Evolutionary conservation across 2,888 invertebrate species (phyloP), one percentile per base, ranked within the genome.

Genomic region (Mechanitis mazaeus): DNA sequence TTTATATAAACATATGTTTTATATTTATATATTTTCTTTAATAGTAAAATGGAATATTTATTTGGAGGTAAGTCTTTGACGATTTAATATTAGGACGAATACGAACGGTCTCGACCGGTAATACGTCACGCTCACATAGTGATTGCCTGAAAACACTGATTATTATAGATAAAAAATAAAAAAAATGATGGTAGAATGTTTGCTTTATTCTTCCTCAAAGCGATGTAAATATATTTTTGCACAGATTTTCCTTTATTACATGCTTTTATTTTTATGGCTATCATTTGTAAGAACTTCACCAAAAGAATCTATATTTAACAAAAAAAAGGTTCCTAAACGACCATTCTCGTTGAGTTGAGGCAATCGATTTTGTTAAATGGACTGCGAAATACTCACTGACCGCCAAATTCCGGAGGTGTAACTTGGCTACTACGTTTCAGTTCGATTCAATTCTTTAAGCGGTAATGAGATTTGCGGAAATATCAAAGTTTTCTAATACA

Each of bases 331-430:
- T 67, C 64, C 56, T 59, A 66, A 62, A 75, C 75, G 73, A 73
- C 69, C 67, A 68, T 70, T 69, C 70, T 65, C 70, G 35, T 35
- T 35, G 72, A 65, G 20, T 47, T 72, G 76, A 75, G 74, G 71
- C 78, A 77, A 83, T 83, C 80, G 82, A 83, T 83, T 80, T 71
- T 77, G 83, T 81, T 81, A 71, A 86, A 86, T 87, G 85, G 80
- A 78, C 75, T 79, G 84, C 74, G 77, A 84, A 84, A 84, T 84
- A 73, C 78, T 76, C 70, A 73, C 76, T 83, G 83, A 83, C 84
- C 84, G 76, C 74, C 70, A 71, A 73, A 74, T 72, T 77, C 54
- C 60, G 60, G 55, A 60, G 47, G 60, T 60, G 62, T 53, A 42
- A 62, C 56, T 58, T 55, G 50, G 54, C 59, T 50, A 9, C 42